Base-by-base conservation (phyloP, 2,113 vertebrate genomes). In the Scatophagus argus region DNA sequence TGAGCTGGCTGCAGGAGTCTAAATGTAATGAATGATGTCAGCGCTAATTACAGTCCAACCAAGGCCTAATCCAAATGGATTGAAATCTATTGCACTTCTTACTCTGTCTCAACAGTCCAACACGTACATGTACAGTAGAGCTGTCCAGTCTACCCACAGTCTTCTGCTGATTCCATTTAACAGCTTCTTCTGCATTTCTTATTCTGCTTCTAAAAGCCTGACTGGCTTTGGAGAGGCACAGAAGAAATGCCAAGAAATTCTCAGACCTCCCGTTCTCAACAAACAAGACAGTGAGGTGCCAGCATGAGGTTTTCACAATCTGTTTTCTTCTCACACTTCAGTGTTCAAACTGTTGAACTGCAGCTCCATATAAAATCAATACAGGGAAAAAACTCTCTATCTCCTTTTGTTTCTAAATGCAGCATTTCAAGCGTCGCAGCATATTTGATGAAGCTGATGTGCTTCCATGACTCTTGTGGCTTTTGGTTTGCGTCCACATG, bases 321-420 rank as follows among this genome's bases (percentile, higher is more conserved):
- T 39, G 54, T 69, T 79, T 14, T 3, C 67, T 46, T 58, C 38
- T 77, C 77, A 70, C 56, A 49, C 67, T 43, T 60, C 19, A 66
- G 38, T 31, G 51, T 46, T 75, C 62, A 79, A 76, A 74, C 41
- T 25, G 70, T 59, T 41, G 9, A 6, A 60, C 56, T 8, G 29
- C 2, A 61, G 41, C 12, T 44, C 27, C 27, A 21, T 19, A 3
- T 9, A 3, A 34, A 60, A 25, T 43, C 27, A 55, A 63, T 3
- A 12, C 14, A 8, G 8, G 8, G 9, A 23, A 1, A 47, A 47
- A 49, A 23, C 10, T 16, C 51, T 8, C 25, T 29, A 8, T 52
- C 13, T 29, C 12, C 14, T 51, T 25, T 25, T 27, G 51, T 52
- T 52, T 23, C 21, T n/a, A 49, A 49, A 49, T 8, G 21, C 9